Evolutionary conservation across 2,797 vertebrate genomes (phyloP), one percentile per base, ranked within the genome.

Genomic region (Notoglanidium macrostoma): DNA sequence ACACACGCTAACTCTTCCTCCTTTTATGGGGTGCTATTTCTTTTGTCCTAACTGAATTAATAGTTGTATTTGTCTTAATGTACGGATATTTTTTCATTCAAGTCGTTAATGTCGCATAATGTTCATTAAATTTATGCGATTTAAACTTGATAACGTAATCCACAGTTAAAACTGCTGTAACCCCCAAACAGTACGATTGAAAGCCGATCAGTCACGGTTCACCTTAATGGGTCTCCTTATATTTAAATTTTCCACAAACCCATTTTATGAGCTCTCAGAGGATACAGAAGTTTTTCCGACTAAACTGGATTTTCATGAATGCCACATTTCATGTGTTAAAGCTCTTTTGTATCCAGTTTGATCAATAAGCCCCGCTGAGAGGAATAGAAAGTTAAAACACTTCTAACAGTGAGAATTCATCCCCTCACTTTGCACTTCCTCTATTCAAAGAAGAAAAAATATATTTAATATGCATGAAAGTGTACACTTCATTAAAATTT

Each of bases 371-470:
- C 15, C 54, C 54, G 11, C 19, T 57, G 59, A 35, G 29, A 68
- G 0, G 7, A 70, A 19, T 21, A 26, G 44, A 26, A 5, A 26
- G 14, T 19, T 19, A 32, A 77, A 32, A 77, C 17, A 17, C 14
- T n/a, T 51, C 55, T 72, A 85, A 85, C 59, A 55, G 29, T 79
- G 32, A 87, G 85, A 85, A 89, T 83, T 51, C 87, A 84, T 89
- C 57, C 72, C 12, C 70, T 49, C n/a, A 35, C 72, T 87, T 49
- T 29, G 78, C 63, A 74, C 67, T 82, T 51, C 70, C n/a, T 78
- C 19, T 40, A 63, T 76, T 65, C 59, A 55, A 19, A 7, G 10
- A 85, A 55, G 32, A 59, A 61, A 51, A 86, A 59, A 11, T 40
- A 44, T 21, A 21, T 72, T 51, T 15, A 79, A 79, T 40, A 40